phyloP scores from a whole-genome alignment of 2,113 vertebrate genomes.

The Crocuta crocuta region DNA sequence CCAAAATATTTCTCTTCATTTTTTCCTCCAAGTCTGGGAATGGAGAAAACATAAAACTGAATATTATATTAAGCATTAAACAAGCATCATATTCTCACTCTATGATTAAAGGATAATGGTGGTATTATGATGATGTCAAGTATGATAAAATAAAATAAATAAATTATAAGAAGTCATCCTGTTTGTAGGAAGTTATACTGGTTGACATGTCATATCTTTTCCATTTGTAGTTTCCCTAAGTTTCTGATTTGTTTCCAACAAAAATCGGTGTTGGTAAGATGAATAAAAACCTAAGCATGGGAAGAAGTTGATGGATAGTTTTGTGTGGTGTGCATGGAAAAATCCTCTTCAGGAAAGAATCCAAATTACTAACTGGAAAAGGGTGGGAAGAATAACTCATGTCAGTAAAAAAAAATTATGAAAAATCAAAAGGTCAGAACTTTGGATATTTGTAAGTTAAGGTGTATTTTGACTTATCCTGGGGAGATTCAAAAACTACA shows the following conservation, averaged over 20 bases:
- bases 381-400: constrained; percentile 73
- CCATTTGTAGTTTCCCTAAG: constrained; percentile 60
- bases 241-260: constrained; percentile 75
- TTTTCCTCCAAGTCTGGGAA: constrained; percentile 52
- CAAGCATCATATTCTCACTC: constrained; percentile 39
- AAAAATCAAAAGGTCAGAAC: constrained; percentile 77
- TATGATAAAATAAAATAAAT: constrained; percentile 46
- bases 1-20: constrained; percentile 76
- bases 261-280: constrained; percentile 68
- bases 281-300: constrained; percentile 75
- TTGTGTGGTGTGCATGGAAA: constrained; percentile 78
- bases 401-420: constrained; percentile 75
- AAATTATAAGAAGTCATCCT: constrained; percentile 22
- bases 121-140: constrained; percentile 54
- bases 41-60: constrained; percentile 60
- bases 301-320: constrained; percentile 61
- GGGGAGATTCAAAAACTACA: constrained; percentile 56
- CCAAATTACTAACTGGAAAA: constrained; percentile 80
- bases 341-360: constrained; percentile 76
- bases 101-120: constrained; percentile 51
- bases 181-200: constrained; percentile 62
- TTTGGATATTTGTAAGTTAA: constrained; percentile 79
- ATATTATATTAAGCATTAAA: constrained; percentile 56
- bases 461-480: constrained; percentile 74
- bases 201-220: constrained; percentile 69